A percentile compares a stretch with the other conserved stretches of the same genome.
Conservation (phyloP, 2,888 invertebrate species). For the Ditula angustiorana region DNA sequence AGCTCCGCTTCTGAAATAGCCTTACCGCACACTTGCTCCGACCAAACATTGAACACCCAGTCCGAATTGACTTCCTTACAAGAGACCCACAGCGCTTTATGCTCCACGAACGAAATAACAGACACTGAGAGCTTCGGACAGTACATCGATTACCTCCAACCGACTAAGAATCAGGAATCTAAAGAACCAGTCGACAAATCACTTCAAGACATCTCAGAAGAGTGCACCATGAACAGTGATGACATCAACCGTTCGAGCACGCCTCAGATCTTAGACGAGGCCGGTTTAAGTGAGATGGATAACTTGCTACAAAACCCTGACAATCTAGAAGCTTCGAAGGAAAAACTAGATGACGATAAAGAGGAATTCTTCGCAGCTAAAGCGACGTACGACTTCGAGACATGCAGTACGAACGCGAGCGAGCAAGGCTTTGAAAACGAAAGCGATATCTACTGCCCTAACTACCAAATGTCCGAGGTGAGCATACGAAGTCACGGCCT, state of each 20-base stretch:
- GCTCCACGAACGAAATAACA: slow-evolving; percentile 80
- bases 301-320: slow-evolving; percentile 66
- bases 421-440: slow-evolving; percentile 84
- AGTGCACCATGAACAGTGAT: slow-evolving; percentile 78
- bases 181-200: slow-evolving; percentile 73
- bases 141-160: slow-evolving; percentile 78
- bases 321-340: slow-evolving; percentile 60
- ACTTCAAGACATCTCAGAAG: slow-evolving; percentile 78
- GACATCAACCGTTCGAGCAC: slow-evolving; percentile 69
- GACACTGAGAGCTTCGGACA: slow-evolving; percentile 83
- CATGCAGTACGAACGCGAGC: slow-evolving; percentile 77
- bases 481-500: slow-evolving; percentile 87
- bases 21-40: slow-evolving; percentile 81
- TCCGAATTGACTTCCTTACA: slow-evolving; percentile 80
- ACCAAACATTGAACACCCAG: slow-evolving; percentile 80
- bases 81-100: slow-evolving; percentile 79
- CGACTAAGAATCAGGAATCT: slow-evolving; percentile 65
- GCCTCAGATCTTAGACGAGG: slow-evolving; percentile 62
- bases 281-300: slow-evolving; percentile 62
- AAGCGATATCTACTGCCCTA: slow-evolving; percentile 86
- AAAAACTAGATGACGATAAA: slow-evolving; percentile 71
- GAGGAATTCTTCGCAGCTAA: slow-evolving; percentile 76
- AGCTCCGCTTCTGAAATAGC: slow-evolving; percentile 86
- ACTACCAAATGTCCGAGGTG: slow-evolving; percentile 87
- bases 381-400: slow-evolving; percentile 77